These are phyloP conservation scores for Scolopax rusticola DNA, from an alignment of 2,797 vertebrate species.

Conservation along the genomic window DNA sequence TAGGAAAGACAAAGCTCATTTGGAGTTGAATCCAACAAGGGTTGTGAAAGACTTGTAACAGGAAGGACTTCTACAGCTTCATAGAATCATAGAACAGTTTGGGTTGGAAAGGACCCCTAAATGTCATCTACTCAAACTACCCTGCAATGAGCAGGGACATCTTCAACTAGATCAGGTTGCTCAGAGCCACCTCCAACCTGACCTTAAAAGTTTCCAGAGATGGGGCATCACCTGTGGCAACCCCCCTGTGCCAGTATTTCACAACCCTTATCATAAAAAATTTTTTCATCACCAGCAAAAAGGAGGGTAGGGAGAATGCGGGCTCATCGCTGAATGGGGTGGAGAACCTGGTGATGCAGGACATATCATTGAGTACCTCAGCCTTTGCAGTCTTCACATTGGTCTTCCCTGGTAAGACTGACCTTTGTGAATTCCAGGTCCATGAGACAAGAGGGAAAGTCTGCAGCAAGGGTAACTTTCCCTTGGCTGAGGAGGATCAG, in stretches of 20 bases:
- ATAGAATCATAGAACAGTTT: neutral
- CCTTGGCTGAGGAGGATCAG: neutral
- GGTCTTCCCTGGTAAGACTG: neutral
- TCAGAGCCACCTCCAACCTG: neutral
- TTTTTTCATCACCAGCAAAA: neutral
- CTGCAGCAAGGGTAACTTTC: neutral
- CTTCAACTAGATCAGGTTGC: neutral
- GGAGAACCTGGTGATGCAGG: neutral
- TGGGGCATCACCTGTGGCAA: neutral
- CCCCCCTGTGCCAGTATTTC: too few relatives aligned
- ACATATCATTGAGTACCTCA: too few relatives aligned
- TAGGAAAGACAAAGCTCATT: neutral
- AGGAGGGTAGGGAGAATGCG: neutral
- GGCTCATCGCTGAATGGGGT: neutral
- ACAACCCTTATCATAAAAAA: neutral
- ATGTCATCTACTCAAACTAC: neutral
- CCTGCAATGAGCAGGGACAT: neutral
- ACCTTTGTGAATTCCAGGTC: neutral
- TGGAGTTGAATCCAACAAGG: neutral
- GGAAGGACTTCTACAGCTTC: neutral
- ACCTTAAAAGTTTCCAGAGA: neutral
- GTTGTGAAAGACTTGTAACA: neutral
- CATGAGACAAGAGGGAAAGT: neutral
- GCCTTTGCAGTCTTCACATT: neutral
- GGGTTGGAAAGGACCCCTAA: neutral